Base-by-base conservation (phyloP, 2,888 invertebrate genomes). In the Lasioglossum figueresi region DNA sequence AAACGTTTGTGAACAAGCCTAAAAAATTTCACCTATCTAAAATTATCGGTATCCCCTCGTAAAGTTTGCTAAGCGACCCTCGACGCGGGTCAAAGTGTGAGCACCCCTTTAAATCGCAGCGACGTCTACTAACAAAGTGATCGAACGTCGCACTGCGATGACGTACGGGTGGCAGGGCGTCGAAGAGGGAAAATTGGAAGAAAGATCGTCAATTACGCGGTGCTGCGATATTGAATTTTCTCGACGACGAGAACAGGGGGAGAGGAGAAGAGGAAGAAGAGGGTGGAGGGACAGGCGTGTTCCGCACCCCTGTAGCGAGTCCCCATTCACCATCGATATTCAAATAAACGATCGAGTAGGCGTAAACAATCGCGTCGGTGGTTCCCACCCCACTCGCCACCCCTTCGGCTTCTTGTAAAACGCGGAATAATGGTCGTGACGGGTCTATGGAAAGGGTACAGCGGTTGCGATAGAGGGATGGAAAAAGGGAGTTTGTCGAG, bases 331-430 rank as follows among this genome's bases (percentile, higher is more conserved):
- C 23, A 76, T 83, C 77, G 82, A 77, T 82, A 83, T 82, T 82
- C 76, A 73, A 73, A 82, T 68, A 82, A 56, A 73, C 84, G 82
- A 78, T 75, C 78, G 74, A 83, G 83, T 45, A 63, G 43, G 78
- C 52, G 74, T 52, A 78, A 83, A 83, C 68, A 83, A 75, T 78
- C 77, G 37, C 19, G 56, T 74, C 77, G 19, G 34, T 40, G 73
- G 59, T 27, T 27, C 59, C 59, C 56, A n/a, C 12, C 56, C 56
- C 56, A 10, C 1, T 12, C 4, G 27, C 52, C 72, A 45, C 56
- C 73, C 59, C 43, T 68, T 45, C 19, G 37, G 31, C 48, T 63
- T 48, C 52, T 74, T 59, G 76, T 48, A 45, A 76, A 85, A 82
- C 79, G 76, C 59, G 86, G 79, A 76, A 72, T 79, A 85, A 79